Evolutionary conservation across 2,888 invertebrate genomes (phyloP), one percentile per base, ranked within the genome.

Genomic region (Criorhina ranunculi): DNA sequence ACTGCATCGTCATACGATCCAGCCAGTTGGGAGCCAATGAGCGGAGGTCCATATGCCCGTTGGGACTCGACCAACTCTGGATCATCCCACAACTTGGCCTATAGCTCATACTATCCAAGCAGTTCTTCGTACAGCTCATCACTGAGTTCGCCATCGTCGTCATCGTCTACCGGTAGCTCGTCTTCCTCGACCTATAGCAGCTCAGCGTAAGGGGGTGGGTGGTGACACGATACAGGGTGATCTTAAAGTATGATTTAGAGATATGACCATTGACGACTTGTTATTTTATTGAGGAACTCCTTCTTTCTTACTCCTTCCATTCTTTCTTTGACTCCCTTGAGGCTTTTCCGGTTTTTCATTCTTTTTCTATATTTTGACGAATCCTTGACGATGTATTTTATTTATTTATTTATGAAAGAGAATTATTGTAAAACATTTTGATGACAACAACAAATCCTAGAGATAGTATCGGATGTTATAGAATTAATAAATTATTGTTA

Each of bases 1-100:
- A 94, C 95, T 33, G 93, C 94, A 82, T 95, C 95, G 88, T 95
- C 96, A 2, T 96, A 96, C 93, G 94, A 94, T 6, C 94, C 94
- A 87, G 90, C 89, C 86, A 90, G 90, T 87, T 95, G 95, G 95
- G 95, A 95, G 89, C 94, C 95, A 2, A 92, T 93, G 87, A 95
- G 93, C 89, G 94, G 95, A 60, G 96, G 96, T 7, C 96, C 96
- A 0, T 96, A 96, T 91, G 94, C 96, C 55, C 93, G 96, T 87
- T 96, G 96, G 95, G 95, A 95, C 88, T 92, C 93, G 76, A 93
- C 94, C 5, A 92, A 93, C 31, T 55, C 86, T 8, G 70, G 79
- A 12, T 88, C 88, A 8, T 91, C 93, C 0, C 94, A 95, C 62
- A 95, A 94, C 88, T 91, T 95, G 87, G 95, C 95, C 29, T 95